Base-by-base conservation (phyloP, 1,140 invertebrate genomes). In the Trachelipus rathkii region DNA sequence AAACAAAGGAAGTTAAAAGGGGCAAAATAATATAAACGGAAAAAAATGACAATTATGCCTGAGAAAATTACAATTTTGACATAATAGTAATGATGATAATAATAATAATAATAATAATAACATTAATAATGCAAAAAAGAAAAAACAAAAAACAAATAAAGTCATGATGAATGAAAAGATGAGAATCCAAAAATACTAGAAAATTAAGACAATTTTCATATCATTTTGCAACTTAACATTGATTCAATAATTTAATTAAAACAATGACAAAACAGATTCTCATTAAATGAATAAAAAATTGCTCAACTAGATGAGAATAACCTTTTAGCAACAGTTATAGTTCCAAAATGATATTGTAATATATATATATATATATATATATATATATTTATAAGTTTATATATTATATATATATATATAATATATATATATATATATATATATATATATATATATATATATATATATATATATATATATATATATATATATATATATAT, bases 391-490 rank as follows among this genome's bases (percentile, higher is more conserved):
- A 21, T 60, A 21, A 3, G 7, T 60, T 2, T 60, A 60, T 21
- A 60, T 60, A 60, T 60, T 60, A 60, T 60, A 21, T 21, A 60
- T 21, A 21, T 60, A 60, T 60, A 60, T n/a, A 60, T 15, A 60
- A 53, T 10, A 60, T 60, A 60, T 60, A 21, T 60, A 60, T 60
- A 21, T 60, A 60, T 60, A 60, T 60, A 60, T 60, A 60, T 21
- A 15, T n/a, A 60, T 15, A n/a, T n/a, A 60, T 60, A 21, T 60
- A n/a, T 60, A 21, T 21, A 15, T n/a, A 21, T 60, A 21, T 60
- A 21, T 60, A 21, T 60, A 60, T 21, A 60, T 60, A 60, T 60
- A 60, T 60, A 60, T 60, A 21, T 21, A 60, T 21, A 21, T 60
- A 60, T 60, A 60, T n/a, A 60, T 15, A 60, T 60, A 60, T 60